Percentiles rank a stretch among this genome's conserved stretches.
Conservation (phyloP, 1,140 invertebrate species). For the Pachypeltis micranthus region DNA sequence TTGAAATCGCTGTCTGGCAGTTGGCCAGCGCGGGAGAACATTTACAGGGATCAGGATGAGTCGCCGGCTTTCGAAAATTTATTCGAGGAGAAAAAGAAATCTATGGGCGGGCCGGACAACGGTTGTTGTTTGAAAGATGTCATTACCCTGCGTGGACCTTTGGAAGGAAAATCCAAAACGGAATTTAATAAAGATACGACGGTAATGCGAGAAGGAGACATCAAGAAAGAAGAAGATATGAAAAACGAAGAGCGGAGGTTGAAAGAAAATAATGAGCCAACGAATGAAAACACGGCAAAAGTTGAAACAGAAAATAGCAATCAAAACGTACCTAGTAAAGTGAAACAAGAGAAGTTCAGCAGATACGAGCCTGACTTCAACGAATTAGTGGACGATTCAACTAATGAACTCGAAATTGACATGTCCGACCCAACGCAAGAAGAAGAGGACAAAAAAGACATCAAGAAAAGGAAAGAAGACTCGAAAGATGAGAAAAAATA, state of each 20-base stretch:
- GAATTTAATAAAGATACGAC: slow-evolving; percentile 21
- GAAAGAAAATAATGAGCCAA: slow-evolving; percentile 26
- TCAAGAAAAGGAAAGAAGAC: slow-evolving; percentile 18
- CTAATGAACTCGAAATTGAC: slow-evolving; percentile 64
- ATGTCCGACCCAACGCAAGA: slow-evolving; percentile 47
- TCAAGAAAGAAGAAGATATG: slow-evolving; percentile 28
- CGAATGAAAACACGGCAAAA: slow-evolving; percentile 40
- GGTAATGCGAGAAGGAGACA: slow-evolving; percentile 9
- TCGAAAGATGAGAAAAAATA: slow-evolving; percentile 14
- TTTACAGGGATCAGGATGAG: slow-evolving; percentile 52
- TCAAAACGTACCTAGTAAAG: slow-evolving; percentile 18
- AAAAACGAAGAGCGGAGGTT: slow-evolving; percentile 25
- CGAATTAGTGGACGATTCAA: slow-evolving; percentile 64
- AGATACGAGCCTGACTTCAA: slow-evolving; percentile 64
- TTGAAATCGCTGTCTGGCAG: slow-evolving; percentile 69
- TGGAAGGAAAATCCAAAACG: slow-evolving; percentile 28
- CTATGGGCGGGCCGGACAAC: slow-evolving; percentile 41
- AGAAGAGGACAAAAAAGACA: slow-evolving; percentile 31
- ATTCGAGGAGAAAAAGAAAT: slow-evolving; percentile 66
- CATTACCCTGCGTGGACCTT: slow-evolving; percentile 47
- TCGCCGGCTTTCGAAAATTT: slow-evolving; percentile 65
- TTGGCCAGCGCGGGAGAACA: slow-evolving; percentile 54
- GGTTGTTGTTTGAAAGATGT: slow-evolving; percentile 49
- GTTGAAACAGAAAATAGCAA: slow-evolving; percentile 37
- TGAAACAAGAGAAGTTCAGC: slow-evolving; percentile 36